phyloP scores from a whole-genome alignment of 2,888 invertebrate genomes.

The Pachymerium ferrugineum region DNA sequence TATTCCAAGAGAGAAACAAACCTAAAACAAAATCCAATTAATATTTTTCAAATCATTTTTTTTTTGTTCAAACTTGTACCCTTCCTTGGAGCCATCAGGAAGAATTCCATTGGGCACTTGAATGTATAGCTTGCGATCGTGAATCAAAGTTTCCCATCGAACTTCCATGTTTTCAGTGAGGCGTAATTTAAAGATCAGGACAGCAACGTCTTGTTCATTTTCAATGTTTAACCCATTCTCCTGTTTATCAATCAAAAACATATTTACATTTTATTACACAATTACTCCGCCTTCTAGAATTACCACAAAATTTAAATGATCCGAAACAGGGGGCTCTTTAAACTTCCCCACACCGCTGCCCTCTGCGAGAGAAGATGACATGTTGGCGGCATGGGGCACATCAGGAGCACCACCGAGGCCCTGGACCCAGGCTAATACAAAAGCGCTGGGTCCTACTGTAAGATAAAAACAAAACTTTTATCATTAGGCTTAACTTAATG shows the following conservation, averaged over 20 bases:
- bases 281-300: neutral
- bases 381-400: slow-evolving; percentile 85
- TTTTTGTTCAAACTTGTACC: slow-evolving; percentile 46
- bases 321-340: slow-evolving; percentile 62
- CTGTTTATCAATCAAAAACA: too few species aligned
- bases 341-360: slow-evolving; percentile 66
- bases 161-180: slow-evolving; percentile 71
- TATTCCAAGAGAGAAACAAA: slow-evolving; percentile 91
- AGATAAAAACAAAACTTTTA: slow-evolving; percentile 29
- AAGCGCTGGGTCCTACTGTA: slow-evolving; percentile 46
- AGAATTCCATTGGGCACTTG: slow-evolving; percentile 79
- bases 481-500: neutral
- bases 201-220: slow-evolving; percentile 57
- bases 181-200: slow-evolving; percentile 69
- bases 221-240: slow-evolving; percentile 54
- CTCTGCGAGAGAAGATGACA: slow-evolving; percentile 57
- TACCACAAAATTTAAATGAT: slow-evolving; percentile 44
- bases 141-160: slow-evolving; percentile 78
- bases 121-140: slow-evolving; percentile 75
- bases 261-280: neutral
- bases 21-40: too few species aligned
- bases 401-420: slow-evolving; percentile 99
- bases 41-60: too few species aligned
- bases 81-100: slow-evolving; percentile 89
- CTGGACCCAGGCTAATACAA: slow-evolving; percentile 84